A percentile compares a stretch with the other conserved stretches of the same genome.
Evolutionary conservation across 1,140 invertebrate species (phyloP).

Genomic region (Lethocerus indicus): DNA sequence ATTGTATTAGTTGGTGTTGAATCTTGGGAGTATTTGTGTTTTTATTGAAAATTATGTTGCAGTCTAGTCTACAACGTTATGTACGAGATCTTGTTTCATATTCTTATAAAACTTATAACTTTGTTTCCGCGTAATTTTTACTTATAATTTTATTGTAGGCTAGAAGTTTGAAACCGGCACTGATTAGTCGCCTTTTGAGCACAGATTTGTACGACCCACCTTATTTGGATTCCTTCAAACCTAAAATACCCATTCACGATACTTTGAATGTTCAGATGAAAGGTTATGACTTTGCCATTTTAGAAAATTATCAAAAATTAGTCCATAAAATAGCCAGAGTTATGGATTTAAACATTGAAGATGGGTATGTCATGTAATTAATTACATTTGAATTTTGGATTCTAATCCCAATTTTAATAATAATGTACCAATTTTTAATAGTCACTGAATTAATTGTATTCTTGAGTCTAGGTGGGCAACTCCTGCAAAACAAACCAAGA

Average conservation of each 20-base stretch:
- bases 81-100: too few relatives aligned
- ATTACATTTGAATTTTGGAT: constrained; percentile 2
- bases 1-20: too few relatives aligned
- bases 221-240: constrained; percentile 17
- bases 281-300: constrained; percentile 60
- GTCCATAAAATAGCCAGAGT: constrained; percentile 51
- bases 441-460: constrained; percentile 13
- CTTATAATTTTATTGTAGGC: too few relatives aligned
- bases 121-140: too few relatives aligned
- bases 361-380: constrained; percentile 34
- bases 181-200: neutral
- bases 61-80: too few relatives aligned
- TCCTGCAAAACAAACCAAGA: constrained; percentile 43
- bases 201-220: constrained; percentile 15
- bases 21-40: too few relatives aligned
- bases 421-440: constrained; percentile 10
- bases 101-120: too few relatives aligned
- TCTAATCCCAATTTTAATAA: constrained; percentile 1
- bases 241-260: constrained; percentile 17
- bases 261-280: constrained; percentile 57
- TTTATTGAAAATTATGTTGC: too few relatives aligned
- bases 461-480: constrained; percentile 42
- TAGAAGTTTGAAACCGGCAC: too few relatives aligned
- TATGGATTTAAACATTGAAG: constrained; percentile 57
- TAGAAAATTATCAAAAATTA: constrained; percentile 64